Evolutionary conservation across 1,140 invertebrate genomes (phyloP), one percentile per base, ranked within the genome.

Genomic region (Macrosteles quadrilineatus): DNA sequence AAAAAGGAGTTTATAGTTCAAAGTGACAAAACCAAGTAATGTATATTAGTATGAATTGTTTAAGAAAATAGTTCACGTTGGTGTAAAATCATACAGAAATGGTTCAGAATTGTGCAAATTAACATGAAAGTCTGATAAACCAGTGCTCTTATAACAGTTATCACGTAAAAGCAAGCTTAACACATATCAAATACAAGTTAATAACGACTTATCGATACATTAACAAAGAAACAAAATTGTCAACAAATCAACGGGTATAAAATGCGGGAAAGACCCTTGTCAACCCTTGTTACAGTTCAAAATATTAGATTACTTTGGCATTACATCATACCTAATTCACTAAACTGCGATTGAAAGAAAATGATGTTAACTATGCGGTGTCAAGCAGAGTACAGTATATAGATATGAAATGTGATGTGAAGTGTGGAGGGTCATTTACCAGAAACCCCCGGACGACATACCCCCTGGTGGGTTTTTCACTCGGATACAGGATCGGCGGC

Each of bases 391-490:
- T 21, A 30, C 23, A 59, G 21, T 21, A 23, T 27, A 27, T 21
- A 21, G 47, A 19, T n/a, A 50, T 29, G 23, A 30, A n/a, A 27
- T 4, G 12, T 14, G 6, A 2, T 59, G 55, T 11, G 21, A 19
- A 21, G 6, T 53, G 11, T 11, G 55, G 11, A 2, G 2, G 55
- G 9, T 12, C n/a, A 25, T 43, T 74, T 77, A 77, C 76, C 76
- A 78, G 71, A 77, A 78, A 25, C 67, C 53, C n/a, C 75, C 75
- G 4, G 75, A 74, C 11, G 76, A 76, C 43, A 74, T 63, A 25
- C 76, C 76, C 65, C 76, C 76, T 30, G 76, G 76, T n/a, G 75
- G 76, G 68, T 77, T 73, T 43, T 68, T 70, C 11, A 76, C 75
- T 21, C 75, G 70, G 32, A 76, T 77, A 63, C 76, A 73, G 1